Conservation (phyloP, 2,888 invertebrate genomes). For the Caenorhabditis zanzibari region DNA sequence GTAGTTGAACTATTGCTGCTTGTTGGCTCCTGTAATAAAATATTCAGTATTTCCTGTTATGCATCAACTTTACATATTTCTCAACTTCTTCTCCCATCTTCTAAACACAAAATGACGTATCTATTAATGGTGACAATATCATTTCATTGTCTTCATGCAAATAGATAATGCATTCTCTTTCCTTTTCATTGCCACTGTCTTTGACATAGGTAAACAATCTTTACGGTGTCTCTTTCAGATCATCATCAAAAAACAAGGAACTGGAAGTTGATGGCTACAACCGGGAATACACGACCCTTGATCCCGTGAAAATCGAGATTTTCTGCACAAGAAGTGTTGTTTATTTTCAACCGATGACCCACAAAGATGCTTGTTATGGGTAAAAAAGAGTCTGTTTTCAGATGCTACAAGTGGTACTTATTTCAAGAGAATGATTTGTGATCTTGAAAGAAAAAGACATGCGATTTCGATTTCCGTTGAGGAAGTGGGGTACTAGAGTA, state of each 20-base stretch:
- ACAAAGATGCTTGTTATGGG: conserved; percentile 16
- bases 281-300: conserved; percentile 1
- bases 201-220: conserved; percentile 48
- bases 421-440: conserved; percentile 25
- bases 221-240: conserved; percentile 17
- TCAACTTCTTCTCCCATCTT: not conserved
- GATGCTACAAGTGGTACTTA: conserved; percentile 39
- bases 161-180: conserved; percentile 39
- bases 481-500: not conserved
- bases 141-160: conserved; percentile 37
- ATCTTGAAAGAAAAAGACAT: conserved; percentile 5
- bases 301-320: conserved; percentile 20
- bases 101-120: conserved; percentile 41
- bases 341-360: conserved; percentile 25
- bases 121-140: conserved; percentile 16
- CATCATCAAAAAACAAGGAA: conserved; percentile 46
- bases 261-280: conserved; percentile 14
- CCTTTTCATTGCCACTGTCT: conserved; percentile 5
- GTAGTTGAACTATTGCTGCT: conserved; percentile 58
- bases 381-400: conserved; percentile 18
- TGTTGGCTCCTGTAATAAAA: conserved; percentile 57
- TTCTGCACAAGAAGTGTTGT: conserved; percentile 4
- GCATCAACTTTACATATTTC: not conserved
- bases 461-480: not conserved
- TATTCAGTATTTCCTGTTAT: conserved; percentile 8